Conservation (phyloP, 2,888 invertebrate genomes). For the Drosophila fungiperda region DNA sequence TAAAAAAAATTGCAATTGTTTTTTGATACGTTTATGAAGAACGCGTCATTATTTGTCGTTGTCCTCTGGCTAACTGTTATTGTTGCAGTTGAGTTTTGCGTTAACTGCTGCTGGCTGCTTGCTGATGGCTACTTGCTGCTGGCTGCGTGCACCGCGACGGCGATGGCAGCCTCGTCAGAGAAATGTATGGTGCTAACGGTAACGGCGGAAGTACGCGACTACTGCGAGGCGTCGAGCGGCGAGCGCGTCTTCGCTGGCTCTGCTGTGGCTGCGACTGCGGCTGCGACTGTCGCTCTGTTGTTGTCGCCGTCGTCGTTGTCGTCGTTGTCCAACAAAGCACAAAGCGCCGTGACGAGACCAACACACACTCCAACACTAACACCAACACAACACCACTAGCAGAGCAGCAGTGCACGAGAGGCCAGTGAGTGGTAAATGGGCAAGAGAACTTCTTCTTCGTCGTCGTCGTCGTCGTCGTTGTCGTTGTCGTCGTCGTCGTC, state of each 20-base stretch:
- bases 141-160: slow-evolving; percentile 73
- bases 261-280: slow-evolving; percentile 49
- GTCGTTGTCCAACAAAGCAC: slow-evolving; percentile 69
- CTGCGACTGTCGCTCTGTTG: slow-evolving; percentile 60
- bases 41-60: slow-evolving; percentile 56
- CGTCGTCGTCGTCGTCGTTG: slow-evolving; percentile 22
- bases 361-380: slow-evolving; percentile 45
- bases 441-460: slow-evolving; percentile 56
- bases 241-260: slow-evolving; percentile 77
- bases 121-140: slow-evolving; percentile 46
- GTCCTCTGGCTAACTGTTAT: slow-evolving; percentile 58
- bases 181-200: slow-evolving; percentile 78
- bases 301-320: slow-evolving; percentile 45
- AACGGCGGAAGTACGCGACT: slow-evolving; percentile 79
- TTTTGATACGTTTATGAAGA: slow-evolving; percentile 14
- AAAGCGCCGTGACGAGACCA: slow-evolving; percentile 68
- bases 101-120: slow-evolving; percentile 28
- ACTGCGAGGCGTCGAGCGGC: slow-evolving; percentile 75
- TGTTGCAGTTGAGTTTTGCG: slow-evolving; percentile 47
- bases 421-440: slow-evolving; percentile 61
- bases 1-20: slow-evolving; percentile 1
- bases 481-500: slow-evolving; percentile 15
- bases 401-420: slow-evolving; percentile 37
- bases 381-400: slow-evolving; percentile 22
- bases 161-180: slow-evolving; percentile 66